A percentile compares a stretch with the other conserved stretches of the same genome.
Evolutionary conservation across 2,888 invertebrate species (phyloP).

Genomic region (Dendrolimus pini): DNA sequence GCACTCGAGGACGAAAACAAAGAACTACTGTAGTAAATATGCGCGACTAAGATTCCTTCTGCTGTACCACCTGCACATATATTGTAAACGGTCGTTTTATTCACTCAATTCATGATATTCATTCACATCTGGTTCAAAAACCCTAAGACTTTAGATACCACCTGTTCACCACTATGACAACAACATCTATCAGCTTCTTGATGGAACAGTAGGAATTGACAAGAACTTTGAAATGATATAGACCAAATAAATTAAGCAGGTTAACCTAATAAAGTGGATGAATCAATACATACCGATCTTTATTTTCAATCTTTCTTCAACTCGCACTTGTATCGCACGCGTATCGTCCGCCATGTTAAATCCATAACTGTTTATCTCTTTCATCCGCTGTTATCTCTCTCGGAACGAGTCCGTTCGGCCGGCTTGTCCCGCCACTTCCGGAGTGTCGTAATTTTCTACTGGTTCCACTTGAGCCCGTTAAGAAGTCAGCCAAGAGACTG

Average conservation of each 20-base stretch:
- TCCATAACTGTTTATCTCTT: slow-evolving; percentile 84
- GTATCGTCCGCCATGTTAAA: slow-evolving; percentile 94
- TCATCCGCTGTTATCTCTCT: slow-evolving; percentile 77
- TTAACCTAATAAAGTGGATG: slow-evolving; percentile 17
- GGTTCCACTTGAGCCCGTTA: slow-evolving; percentile 66
- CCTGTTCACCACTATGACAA: slow-evolving; percentile 69
- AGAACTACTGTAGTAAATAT: slow-evolving; percentile 26
- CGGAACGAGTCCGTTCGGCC: slow-evolving; percentile 73
- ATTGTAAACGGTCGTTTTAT: slow-evolving; percentile 15
- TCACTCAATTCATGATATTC: slow-evolving; percentile 29
- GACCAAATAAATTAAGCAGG: background rate
- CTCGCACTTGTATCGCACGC: slow-evolving; percentile 85
- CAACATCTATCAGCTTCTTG: slow-evolving; percentile 29
- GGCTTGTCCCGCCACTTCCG: slow-evolving; percentile 74
- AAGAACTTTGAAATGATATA: background rate
- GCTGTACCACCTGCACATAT: slow-evolving; percentile 16
- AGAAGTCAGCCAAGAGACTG: slow-evolving; percentile 34
- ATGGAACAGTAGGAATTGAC: background rate
- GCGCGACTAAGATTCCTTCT: slow-evolving; percentile 18
- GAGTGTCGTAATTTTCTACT: slow-evolving; percentile 75
- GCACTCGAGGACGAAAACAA: slow-evolving; percentile 51
- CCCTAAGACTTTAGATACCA: slow-evolving; percentile 46
- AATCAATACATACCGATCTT: slow-evolving; percentile 89
- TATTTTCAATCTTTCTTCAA: slow-evolving; percentile 95
- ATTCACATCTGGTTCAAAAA: slow-evolving; percentile 39